Evolutionary conservation across 2,113 vertebrate species (phyloP).

Genomic region (Oophaga pumilio): DNA sequence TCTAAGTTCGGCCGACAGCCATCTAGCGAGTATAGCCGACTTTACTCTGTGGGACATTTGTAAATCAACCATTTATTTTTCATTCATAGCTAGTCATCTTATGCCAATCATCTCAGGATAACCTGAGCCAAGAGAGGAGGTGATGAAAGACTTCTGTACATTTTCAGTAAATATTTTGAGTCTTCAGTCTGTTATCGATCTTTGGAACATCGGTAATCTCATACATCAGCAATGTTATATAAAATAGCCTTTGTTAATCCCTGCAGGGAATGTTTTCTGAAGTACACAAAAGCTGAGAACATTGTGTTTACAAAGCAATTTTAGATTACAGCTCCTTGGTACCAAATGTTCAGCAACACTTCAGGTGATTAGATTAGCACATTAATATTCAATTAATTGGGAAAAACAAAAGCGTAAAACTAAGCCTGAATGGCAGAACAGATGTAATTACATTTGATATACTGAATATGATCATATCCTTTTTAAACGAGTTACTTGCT

Average conservation of each 20-base stretch:
- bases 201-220: constrained; percentile 1
- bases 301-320: background rate
- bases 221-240: background rate
- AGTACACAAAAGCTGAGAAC: constrained; percentile 4
- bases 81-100: too few species aligned
- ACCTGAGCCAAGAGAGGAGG: too few species aligned
- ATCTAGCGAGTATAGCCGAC: too few species aligned
- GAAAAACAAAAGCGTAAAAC: background rate
- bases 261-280: constrained; percentile 11
- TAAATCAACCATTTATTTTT: too few species aligned
- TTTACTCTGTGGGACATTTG: too few species aligned
- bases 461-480: too few species aligned
- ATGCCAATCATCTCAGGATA: too few species aligned
- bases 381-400: background rate
- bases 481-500: too few species aligned
- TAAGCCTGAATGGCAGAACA: background rate
- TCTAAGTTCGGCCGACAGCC: too few species aligned
- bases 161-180: background rate
- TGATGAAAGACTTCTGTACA: too few species aligned
- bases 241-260: constrained; percentile 9
- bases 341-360: background rate
- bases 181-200: background rate
- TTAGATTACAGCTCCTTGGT: background rate
- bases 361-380: background rate
- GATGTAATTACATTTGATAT: too few species aligned